These are phyloP conservation scores for Drosophila nebulosa DNA, from an alignment of 1,140 invertebrate genomes.

Conservation along the genomic window DNA sequence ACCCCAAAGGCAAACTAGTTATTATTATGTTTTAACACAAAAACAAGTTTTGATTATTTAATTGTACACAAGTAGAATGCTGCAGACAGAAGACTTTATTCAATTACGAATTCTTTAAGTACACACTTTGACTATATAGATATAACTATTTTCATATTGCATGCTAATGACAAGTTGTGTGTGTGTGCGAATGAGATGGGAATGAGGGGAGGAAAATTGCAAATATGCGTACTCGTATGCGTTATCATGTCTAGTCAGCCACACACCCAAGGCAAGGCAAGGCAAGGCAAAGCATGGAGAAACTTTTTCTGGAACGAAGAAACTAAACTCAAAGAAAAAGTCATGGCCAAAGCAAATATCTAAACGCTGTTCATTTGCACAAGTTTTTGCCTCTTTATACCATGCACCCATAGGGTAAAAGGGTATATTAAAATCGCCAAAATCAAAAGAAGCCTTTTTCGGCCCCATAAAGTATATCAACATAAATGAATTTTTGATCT, in stretches of 20 bases:
- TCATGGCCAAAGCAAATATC: constrained; percentile 3
- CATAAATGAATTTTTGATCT: no score
- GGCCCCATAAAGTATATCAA: no score
- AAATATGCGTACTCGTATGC: not conserved
- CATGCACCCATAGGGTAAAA: no score
- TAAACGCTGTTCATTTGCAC: constrained; percentile 3
- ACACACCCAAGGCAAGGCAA: not conserved
- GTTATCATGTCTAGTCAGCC: constrained; percentile 9
- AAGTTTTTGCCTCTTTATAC: not conserved
- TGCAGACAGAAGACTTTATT: not conserved
- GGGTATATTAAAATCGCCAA: no score
- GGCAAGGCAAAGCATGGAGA: not conserved
- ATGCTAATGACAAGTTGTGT: constrained; percentile 6
- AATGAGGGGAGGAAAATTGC: not conserved
- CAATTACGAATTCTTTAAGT: not conserved
- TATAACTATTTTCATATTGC: not conserved
- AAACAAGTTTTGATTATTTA: no score
- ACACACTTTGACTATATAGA: not conserved
- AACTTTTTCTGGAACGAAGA: not conserved
- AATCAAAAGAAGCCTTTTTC: no score
- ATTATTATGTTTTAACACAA: no score
- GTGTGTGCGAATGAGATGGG: not conserved
- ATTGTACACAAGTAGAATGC: not conserved
- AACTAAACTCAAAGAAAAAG: not conserved
- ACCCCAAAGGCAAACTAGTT: no score